Base-by-base conservation (phyloP, 2,797 vertebrate species). In the Anguilla megastoma region DNA sequence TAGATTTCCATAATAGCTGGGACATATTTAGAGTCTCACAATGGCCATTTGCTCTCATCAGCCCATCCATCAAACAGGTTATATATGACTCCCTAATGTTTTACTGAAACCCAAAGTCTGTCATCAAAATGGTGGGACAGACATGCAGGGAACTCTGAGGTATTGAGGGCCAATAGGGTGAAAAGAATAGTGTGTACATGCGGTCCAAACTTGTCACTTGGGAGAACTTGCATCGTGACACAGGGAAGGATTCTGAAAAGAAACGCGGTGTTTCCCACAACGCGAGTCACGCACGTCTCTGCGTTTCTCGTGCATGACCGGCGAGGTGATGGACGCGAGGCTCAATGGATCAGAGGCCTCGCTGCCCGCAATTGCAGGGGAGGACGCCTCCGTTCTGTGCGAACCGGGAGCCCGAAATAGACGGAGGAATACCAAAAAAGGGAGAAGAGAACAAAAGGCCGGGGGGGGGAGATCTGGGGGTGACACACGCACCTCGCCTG, bases 1-100 rank as follows among this genome's bases (percentile, higher is more conserved):
- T 88, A 85, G 89, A 91, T 92, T 89, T 91, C 89, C 91, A 92
- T 92, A 92, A 94, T 92, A 93, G 89, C 91, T 52, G 58, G 56
- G 16, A 58, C 0, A n/a, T 36, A 76, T 50, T 82, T 48, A 50
- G 45, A 50, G 50, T 48, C 69, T 60, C 36, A 41, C 71, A 76
- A 27, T 86, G 69, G 74, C 56, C 27, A 87, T 87, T 87, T 87
- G 71, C 76, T 79, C 86, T 79, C 86, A 56, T 87, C 71, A 36
- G 56, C 21, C 74, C 41, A 74, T 80, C 86, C 54, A 41, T 87
- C 86, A 87, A 54, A 79, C 33, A 56, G 86, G 52, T 79, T n/a
- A 87, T 58, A 24, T 80, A 41, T 74, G 21, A 12, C 10, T 60
- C 14, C 41, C 12, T 87, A 56, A 87, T 58, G 74, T 45, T 87